phyloP scores from a whole-genome alignment of 2,888 invertebrate genomes.

The Diadromus collaris region DNA sequence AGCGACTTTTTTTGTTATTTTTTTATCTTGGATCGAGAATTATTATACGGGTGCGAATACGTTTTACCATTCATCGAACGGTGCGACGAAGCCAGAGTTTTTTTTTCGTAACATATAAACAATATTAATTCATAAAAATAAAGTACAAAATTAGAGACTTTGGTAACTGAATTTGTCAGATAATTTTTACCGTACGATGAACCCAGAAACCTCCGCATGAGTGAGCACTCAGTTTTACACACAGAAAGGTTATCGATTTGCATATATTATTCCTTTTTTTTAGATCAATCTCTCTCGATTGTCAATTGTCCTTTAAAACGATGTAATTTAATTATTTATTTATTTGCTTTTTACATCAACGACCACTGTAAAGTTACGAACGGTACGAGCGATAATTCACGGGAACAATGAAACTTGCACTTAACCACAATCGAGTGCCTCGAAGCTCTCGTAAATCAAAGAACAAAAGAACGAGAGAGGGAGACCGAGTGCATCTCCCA shows the following conservation, averaged over 20 bases:
- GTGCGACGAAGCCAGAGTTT: neutral
- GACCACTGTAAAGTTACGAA: constrained; percentile 7
- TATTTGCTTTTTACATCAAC: neutral
- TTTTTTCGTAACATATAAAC: neutral
- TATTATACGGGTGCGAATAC: too few relatives aligned
- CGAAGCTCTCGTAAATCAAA: constrained; percentile 50
- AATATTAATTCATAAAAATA: neutral
- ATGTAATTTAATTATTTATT: neutral
- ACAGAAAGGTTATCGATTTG: neutral
- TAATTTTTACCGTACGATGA: constrained; percentile 1
- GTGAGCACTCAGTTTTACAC: neutral
- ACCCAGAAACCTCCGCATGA: too few relatives aligned
- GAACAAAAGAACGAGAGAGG: constrained; percentile 37
- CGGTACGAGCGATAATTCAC: constrained; percentile 2
- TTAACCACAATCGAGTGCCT: constrained; percentile 42
- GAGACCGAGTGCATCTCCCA: constrained; percentile 23
- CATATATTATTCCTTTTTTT: neutral
- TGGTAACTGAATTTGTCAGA: neutral
- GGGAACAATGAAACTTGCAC: constrained; percentile 39
- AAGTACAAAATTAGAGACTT: neutral
- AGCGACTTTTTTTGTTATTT: too few relatives aligned
- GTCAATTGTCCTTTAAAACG: neutral
- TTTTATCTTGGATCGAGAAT: too few relatives aligned
- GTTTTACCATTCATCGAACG: constrained; percentile 20
- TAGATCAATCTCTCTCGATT: neutral